Conservation (phyloP, 1,140 invertebrate species). For the Archivesica marissinica region DNA sequence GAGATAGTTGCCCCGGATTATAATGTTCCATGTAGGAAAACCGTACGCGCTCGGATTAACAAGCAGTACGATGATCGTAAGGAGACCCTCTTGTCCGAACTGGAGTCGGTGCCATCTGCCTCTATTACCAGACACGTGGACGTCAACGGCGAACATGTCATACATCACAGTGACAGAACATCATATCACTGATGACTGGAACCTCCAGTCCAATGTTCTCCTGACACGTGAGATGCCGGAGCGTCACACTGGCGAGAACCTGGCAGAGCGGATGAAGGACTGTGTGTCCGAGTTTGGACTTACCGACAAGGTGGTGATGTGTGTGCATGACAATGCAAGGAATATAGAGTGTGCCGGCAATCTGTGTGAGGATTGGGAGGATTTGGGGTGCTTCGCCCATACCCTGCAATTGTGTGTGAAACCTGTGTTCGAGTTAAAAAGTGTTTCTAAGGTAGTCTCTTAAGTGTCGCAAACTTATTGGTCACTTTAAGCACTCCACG, state of each 20-base stretch:
- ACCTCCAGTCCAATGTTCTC: conserved; percentile 24
- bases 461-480: conserved; percentile 46
- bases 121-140: conserved; percentile 53
- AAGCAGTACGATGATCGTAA: conserved; percentile 18
- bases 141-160: conserved; percentile 21
- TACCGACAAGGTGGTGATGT: neutral
- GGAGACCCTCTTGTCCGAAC: neutral
- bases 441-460: conserved; percentile 37
- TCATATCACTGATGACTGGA: neutral
- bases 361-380: conserved; percentile 45
- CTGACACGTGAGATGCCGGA: neutral
- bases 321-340: conserved; percentile 42
- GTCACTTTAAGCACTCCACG: conserved; percentile 58
- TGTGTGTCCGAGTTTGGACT: conserved; percentile 11
- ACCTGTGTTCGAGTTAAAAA: conserved; percentile 34
- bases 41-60: neutral
- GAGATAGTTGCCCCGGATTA: conserved; percentile 23
- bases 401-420: conserved; percentile 55
- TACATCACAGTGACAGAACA: conserved; percentile 55
- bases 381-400: conserved; percentile 43
- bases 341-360: conserved; percentile 32
- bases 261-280: neutral
- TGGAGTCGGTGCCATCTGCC: neutral
- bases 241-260: conserved; percentile 19
- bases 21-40: conserved; percentile 21